Evolutionary conservation across 1,140 invertebrate genomes (phyloP).

Genomic region (Lasioglossum baleicum): DNA sequence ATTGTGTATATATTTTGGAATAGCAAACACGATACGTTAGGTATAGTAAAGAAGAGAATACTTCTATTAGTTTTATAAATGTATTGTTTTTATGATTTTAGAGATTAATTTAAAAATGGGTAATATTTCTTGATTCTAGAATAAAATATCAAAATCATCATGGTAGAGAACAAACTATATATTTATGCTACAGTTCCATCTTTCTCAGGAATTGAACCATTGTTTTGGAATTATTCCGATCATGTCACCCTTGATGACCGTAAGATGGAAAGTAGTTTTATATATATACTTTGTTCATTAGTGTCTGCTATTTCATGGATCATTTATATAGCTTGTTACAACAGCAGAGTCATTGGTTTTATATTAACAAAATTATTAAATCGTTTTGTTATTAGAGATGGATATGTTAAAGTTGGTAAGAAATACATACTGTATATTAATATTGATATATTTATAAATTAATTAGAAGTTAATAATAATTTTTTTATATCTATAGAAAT

Average conservation of each 20-base stretch:
- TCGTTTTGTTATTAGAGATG: constrained; percentile 90
- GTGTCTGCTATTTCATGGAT: constrained; percentile 92
- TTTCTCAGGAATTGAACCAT: constrained; percentile 68
- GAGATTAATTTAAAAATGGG: constrained; percentile 35
- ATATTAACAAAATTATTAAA: constrained; percentile 94
- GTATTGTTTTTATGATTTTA: constrained; percentile 38
- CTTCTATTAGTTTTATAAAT: neutral
- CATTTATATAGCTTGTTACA: constrained; percentile 97
- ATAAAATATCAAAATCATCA: constrained; percentile 47
- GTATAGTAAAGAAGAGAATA: no score
- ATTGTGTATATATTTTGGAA: no score
- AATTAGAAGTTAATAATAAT: no score
- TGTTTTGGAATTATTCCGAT: constrained; percentile 75
- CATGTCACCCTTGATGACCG: constrained; percentile 85
- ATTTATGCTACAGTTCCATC: constrained; percentile 70
- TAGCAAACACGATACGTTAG: no score
- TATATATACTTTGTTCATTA: constrained; percentile 89
- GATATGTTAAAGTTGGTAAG: constrained; percentile 95
- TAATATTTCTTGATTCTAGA: constrained; percentile 40
- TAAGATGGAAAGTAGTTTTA: constrained; percentile 91
- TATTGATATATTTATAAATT: no score
- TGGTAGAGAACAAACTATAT: constrained; percentile 68
- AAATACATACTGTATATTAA: no score
- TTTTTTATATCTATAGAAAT: constrained; percentile 28
- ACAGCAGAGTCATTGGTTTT: constrained; percentile 94